Conservation (phyloP, 2,888 invertebrate genomes). For the Netelia fuscicornis region DNA sequence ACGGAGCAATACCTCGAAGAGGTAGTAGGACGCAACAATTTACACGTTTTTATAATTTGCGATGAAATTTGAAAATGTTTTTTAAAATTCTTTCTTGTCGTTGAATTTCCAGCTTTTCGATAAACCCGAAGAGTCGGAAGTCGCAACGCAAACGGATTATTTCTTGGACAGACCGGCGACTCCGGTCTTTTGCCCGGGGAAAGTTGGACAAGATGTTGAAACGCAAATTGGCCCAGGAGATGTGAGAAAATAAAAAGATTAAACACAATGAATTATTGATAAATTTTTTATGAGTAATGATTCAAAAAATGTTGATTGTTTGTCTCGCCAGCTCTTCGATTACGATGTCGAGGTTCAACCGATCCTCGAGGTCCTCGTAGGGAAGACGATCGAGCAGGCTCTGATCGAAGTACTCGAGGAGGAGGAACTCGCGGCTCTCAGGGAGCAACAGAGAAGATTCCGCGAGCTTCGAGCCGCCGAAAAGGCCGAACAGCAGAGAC, state of each 20-base stretch:
- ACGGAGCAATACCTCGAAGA: constrained; percentile 96
- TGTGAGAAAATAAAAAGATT: constrained; percentile 85
- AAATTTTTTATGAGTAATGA: not conserved
- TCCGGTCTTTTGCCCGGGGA: constrained; percentile 92
- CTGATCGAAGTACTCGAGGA: constrained; percentile 96
- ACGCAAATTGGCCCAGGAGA: constrained; percentile 97
- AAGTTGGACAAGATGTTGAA: constrained; percentile 91
- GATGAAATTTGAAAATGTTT: not conserved
- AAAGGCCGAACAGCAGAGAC: constrained; percentile 92
- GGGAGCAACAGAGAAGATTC: constrained; percentile 92
- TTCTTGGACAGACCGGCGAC: constrained; percentile 93
- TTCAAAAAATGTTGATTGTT: no score
- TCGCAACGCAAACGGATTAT: constrained; percentile 94
- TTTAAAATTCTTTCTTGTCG: not conserved
- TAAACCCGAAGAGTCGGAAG: constrained; percentile 91
- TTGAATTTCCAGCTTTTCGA: constrained; percentile 87
- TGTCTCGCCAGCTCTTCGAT: constrained; percentile 90
- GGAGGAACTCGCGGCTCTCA: constrained; percentile 93
- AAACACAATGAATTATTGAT: no score
- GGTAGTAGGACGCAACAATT: constrained; percentile 81
- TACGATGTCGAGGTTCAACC: constrained; percentile 97
- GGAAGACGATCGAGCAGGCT: constrained; percentile 95
- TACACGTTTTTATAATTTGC: not conserved
- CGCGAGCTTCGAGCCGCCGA: constrained; percentile 92
- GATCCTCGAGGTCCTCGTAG: constrained; percentile 94